Evolutionary conservation across 1,140 invertebrate genomes (phyloP), one percentile per base, ranked within the genome.

Genomic region (Plectrocnemia conspersa): DNA sequence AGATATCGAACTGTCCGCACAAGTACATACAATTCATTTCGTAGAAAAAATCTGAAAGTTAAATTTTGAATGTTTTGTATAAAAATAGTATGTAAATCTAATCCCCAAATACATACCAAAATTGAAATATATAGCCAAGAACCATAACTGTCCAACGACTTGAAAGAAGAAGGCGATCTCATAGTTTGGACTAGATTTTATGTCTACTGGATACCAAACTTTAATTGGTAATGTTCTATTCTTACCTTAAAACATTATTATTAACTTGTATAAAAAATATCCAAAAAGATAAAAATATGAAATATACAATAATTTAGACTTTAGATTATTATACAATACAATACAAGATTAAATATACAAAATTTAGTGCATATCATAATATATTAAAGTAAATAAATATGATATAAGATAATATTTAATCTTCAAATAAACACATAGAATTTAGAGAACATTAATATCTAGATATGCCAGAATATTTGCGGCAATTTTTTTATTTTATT

Each of bases 1-100:
- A 50, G 7, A 61, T 47, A 25, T 61, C 58, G 22, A 61, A 53
- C 25, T 61, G 58, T 0, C 58, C 58, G 15, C 54, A 57, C 2
- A 57, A 41, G 29, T 57, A 25, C n/a, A 61, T 52, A 11, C 56
- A 54, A 27, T 32, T 25, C 4, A 52, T 48, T 16, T 48, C 16
- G 15, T 42, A 58, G 16, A 58, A 18, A 0, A 54, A 48, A 16
- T 27, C 56, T 58, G 19, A 23, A 57, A 57, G n/a, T 10, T 33
- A 42, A 0, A 6, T 10, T 23, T n/a, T 7, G 6, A 6, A 11
- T 9, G 18, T 9, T 9, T 9, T 29, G n/a, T 9, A 29, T 7
- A 29, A 7, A 13, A 13, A n/a, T n/a, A n/a, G n/a, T n/a, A n/a
- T n/a, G n/a, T n/a, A n/a, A n/a, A n/a, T n/a, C n/a, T n/a, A n/a